phyloP scores from a whole-genome alignment of 2,888 invertebrate species.

The Lydus trimaculatus region DNA sequence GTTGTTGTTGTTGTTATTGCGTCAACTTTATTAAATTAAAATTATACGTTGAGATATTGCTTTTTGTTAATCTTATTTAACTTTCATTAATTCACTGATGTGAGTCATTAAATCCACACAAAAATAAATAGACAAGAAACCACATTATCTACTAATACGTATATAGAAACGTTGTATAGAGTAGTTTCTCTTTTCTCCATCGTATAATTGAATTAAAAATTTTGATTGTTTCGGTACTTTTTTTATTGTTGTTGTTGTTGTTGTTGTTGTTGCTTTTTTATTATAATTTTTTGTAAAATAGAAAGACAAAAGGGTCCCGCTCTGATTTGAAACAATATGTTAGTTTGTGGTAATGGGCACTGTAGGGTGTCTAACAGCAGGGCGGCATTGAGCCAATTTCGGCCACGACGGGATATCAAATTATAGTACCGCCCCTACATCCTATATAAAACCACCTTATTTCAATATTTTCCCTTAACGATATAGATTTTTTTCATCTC shows the following conservation, averaged over 20 bases:
- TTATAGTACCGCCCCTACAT: constrained; percentile 48
- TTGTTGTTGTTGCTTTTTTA: neutral
- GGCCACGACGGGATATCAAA: constrained; percentile 49
- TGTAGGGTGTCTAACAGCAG: constrained; percentile 50
- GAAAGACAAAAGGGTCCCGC: constrained; percentile 52
- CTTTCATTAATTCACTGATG: constrained; percentile 13
- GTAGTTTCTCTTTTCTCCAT: neutral
- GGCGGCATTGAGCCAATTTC: constrained; percentile 57
- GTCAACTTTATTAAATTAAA: constrained; percentile 9
- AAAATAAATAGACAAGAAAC: neutral
- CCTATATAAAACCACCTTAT: constrained; percentile 13
- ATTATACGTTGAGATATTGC: constrained; percentile 11
- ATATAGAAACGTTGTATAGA: too few relatives aligned
- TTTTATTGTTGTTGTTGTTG: neutral
- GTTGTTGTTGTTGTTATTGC: constrained; percentile 1
- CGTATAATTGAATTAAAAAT: constrained; percentile 11
- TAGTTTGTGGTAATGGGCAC: constrained; percentile 58
- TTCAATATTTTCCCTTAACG: neutral
- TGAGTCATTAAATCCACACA: constrained; percentile 6
- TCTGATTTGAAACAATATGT: constrained; percentile 59
- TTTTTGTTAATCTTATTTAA: constrained; percentile 16
- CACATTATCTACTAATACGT: too few relatives aligned
- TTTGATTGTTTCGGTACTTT: constrained; percentile 8
- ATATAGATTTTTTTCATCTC: neutral
- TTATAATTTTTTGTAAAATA: too few relatives aligned